Evolutionary conservation across 2,888 invertebrate species (phyloP).

Genomic region (Doris montereyensis): DNA sequence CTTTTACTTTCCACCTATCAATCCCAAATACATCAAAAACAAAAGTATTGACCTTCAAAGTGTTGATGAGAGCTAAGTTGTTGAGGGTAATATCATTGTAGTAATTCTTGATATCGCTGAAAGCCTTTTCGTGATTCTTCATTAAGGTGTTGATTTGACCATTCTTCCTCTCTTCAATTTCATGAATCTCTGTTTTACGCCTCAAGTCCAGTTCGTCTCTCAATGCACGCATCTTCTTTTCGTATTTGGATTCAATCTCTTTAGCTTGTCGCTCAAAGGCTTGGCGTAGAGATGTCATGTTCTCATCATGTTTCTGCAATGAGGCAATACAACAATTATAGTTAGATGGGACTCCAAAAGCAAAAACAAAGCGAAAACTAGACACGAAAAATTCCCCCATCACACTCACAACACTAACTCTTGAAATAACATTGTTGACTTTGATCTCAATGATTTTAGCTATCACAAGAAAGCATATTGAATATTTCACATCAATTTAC

Average conservation of each 20-base stretch:
- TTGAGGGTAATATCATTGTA: conserved; percentile 95
- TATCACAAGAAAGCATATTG: too few species aligned
- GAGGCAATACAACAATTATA: too few species aligned
- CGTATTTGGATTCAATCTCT: conserved; percentile 82
- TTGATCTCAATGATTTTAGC: too few species aligned
- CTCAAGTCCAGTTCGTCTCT: conserved; percentile 82
- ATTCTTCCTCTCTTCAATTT: conserved; percentile 93
- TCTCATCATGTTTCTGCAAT: conserved; percentile 75
- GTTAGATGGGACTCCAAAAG: too few species aligned
- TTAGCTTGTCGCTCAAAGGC: conserved; percentile 81
- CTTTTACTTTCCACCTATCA: too few species aligned
- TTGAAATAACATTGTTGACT: too few species aligned
- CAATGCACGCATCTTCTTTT: conserved; percentile 82
- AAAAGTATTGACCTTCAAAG: conserved; percentile 81
- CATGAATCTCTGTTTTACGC: conserved; percentile 75
- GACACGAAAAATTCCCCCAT: too few species aligned
- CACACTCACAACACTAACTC: too few species aligned
- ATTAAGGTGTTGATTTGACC: conserved; percentile 87
- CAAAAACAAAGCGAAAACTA: too few species aligned
- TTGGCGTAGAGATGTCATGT: conserved; percentile 77
- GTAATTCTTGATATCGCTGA: conserved; percentile 92
- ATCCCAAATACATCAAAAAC: too few species aligned
- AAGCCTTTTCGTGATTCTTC: conserved; percentile 85
- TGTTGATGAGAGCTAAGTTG: conserved; percentile 91
- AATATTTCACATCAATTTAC: too few species aligned